Conservation (phyloP, 2,888 invertebrate species). For the Apomyelois bistriatella region DNA sequence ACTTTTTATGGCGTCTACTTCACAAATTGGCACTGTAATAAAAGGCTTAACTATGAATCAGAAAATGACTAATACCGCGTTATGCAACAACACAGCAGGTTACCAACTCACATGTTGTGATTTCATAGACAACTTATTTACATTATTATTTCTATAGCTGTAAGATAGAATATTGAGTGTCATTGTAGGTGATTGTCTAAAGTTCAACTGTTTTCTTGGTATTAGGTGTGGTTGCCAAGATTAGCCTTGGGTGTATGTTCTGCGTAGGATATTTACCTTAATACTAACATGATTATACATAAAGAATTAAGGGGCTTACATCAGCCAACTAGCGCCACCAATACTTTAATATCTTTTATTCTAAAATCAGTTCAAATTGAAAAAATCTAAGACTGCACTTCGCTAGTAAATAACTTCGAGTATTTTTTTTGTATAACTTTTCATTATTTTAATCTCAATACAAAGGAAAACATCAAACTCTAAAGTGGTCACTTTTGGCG, state of each 20-base stretch:
- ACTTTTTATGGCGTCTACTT: conserved; percentile 7
- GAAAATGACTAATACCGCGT: conserved; percentile 14
- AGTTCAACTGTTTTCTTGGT: conserved; percentile 9
- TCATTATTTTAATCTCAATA: no score
- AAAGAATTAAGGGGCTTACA: no score
- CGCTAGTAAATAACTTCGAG: no score
- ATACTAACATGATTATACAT: no score
- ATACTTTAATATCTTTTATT: no score
- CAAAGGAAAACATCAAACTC: no score
- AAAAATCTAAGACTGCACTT: no score
- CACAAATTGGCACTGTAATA: conserved; percentile 4
- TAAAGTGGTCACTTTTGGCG: no score
- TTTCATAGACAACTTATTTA: not conserved
- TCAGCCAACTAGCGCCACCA: no score
- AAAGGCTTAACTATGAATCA: conserved; percentile 4
- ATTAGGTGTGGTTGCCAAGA: not conserved
- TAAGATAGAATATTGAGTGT: not conserved
- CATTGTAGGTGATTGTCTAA: not conserved
- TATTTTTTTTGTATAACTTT: no score
- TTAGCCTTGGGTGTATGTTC: not conserved
- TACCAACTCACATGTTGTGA: conserved; percentile 4
- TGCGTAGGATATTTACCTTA: no score
- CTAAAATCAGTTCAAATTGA: no score
- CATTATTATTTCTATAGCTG: not conserved
- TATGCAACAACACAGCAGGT: conserved; percentile 10